Evolutionary conservation across 2,797 vertebrate genomes (phyloP).

Genomic region (Yasuhikotakia modesta): DNA sequence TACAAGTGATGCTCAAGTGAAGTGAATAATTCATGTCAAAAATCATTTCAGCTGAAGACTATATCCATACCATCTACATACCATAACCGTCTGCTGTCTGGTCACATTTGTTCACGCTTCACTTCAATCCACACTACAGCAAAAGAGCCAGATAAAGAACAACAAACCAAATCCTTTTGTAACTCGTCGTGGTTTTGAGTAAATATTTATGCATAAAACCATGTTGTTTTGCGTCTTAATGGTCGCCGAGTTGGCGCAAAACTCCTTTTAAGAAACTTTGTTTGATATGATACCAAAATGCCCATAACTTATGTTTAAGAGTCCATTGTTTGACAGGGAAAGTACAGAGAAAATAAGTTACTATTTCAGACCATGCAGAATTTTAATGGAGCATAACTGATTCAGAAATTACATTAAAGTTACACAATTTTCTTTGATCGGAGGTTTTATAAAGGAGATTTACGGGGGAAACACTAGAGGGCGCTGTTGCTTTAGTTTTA

Average conservation of each 20-base stretch:
- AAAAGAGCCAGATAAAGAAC: slow-evolving; percentile 18
- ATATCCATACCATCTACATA: background rate
- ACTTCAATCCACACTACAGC: background rate
- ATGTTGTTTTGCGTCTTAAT: slow-evolving; percentile 11
- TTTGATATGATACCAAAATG: background rate
- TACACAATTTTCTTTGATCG: too few species aligned
- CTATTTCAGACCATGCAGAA: too few species aligned
- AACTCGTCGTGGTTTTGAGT: background rate
- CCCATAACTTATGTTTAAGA: background rate
- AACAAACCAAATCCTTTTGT: background rate
- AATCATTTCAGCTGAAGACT: background rate
- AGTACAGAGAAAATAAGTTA: too few species aligned
- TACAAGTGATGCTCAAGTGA: background rate
- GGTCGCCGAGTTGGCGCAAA: background rate
- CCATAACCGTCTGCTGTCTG: background rate
- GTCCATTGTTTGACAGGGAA: too few species aligned
- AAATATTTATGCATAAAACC: slow-evolving; percentile 23
- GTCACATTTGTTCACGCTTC: background rate
- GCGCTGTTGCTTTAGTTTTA: too few species aligned
- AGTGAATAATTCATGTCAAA: background rate
- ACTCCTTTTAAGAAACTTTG: background rate
- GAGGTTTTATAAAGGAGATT: too few species aligned
- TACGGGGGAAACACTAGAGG: too few species aligned
- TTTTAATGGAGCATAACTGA: too few species aligned
- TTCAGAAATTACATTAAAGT: too few species aligned